Base-by-base conservation (phyloP, 30 jellyfish, hydroid and myxozoan genomes). In the Aurelia aurita complex sp. Pacific region DNA sequence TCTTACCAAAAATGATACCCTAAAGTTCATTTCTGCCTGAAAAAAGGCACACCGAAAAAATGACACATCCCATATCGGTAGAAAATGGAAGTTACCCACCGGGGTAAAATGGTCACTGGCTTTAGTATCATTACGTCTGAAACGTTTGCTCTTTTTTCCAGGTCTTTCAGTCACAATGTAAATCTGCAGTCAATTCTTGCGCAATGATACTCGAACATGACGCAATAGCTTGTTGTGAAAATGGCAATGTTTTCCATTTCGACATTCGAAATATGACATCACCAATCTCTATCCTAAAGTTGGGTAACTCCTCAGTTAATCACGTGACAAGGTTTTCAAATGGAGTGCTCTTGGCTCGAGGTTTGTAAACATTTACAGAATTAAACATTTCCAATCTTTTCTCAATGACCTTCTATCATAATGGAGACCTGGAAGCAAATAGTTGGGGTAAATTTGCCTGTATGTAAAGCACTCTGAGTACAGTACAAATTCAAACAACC, bases 161-260 rank as follows among this genome's bases (percentile, higher is more conserved):
- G 97, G 46, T 85, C 7, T 90, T 83, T 51, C 51, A 72, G 12
- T 19, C 40, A 7, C 51, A 64, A 1, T 90, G 89, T 54, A 57
- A 60, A 1, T 83, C 96, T 3, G 86, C 97, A 23, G 85, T 90
- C 54, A 85, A 77, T 80, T 57, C 85, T 62, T 90, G 97, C 50
- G 81, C 67, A 32, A 76, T 83, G 33, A 52, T 69, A 3, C 65
- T 53, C 15, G 97, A 90, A 8, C 43, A 54, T 64, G 69, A 74
- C 4, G 46, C 85, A 61, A 53, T 78, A 53, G 80, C 89, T 2
- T 96, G 96, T 16, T 82, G 74, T 63, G 80, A 90, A 59, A 76
- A 84, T 73, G 97, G 97, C 32, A 73, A 59, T 12, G 38, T 90
- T 18, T 43, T 17, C 51, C 61, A 54, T 19, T 76, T 53, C 73